phyloP scores from a whole-genome alignment of 2,113 vertebrate species.

The Cygnus atratus region DNA sequence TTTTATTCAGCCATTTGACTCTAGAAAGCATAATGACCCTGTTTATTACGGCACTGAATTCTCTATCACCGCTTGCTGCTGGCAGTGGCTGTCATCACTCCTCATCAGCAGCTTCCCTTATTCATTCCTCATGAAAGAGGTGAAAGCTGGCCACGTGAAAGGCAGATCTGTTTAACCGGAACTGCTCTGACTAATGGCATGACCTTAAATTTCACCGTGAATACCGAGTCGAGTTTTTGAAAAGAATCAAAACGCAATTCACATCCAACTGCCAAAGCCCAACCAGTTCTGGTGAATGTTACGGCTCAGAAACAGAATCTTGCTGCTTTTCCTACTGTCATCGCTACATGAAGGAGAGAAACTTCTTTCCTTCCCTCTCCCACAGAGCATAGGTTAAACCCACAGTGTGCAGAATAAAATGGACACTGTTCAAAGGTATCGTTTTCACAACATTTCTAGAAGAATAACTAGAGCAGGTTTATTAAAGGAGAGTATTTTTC shows the following conservation, averaged over 20 bases:
- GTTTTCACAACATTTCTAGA: not conserved
- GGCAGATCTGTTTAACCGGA: conserved; percentile 43
- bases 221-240: not conserved
- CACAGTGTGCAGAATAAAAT: not conserved
- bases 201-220: conserved; percentile 45
- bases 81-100: conserved; percentile 48
- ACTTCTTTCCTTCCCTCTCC: not conserved
- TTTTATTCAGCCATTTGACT: conserved; percentile 15
- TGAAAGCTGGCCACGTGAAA: not conserved
- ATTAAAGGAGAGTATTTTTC: not conserved
- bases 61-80: conserved; percentile 26
- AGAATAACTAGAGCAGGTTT: not conserved
- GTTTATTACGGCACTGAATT: not conserved
- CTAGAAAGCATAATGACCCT: not conserved
- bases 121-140: not conserved
- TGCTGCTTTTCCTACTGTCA: not conserved
- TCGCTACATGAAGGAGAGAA: not conserved
- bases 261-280: not conserved
- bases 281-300: rapidly evolving
- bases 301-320: not conserved
- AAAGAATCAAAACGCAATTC: conserved; percentile 21
- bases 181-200: not conserved
- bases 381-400: not conserved
- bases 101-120: conserved; percentile 39
- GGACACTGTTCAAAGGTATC: not conserved